Evolutionary conservation across 2,113 vertebrate genomes (phyloP), one percentile per base, ranked within the genome.

Genomic region (Oxygymnocypris stewartii): DNA sequence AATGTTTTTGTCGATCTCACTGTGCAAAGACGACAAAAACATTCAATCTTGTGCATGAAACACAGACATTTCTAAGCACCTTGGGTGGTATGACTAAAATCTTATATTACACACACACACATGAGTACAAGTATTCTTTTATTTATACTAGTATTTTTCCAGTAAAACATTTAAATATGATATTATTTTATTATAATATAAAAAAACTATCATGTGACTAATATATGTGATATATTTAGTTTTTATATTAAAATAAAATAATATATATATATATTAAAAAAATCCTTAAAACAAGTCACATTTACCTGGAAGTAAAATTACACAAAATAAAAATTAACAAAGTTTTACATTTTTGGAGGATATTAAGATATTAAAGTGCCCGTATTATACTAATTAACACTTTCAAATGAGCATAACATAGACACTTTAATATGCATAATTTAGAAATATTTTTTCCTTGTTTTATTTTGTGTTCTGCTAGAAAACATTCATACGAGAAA

Each of bases 1-100:
- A 83, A 99, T 98, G 91, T 96, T 98, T 95, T 97, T 98, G 92
- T 99, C 97, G 87, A 99, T 99, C 94, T 99, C 97, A 92, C 98
- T 99, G 95, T 40, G 91, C 95, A 94, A 93, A 90, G 90, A 88
- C 1, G 31, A 75, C 42, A 86, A 13, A 89, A 14, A 79, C 78
- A 69, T 2, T 6, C 49, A 37, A 9, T 42, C 44, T 23, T 82
- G 35, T 11, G 4, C 82, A 79, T 87, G 12, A 18, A 63, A 74
- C n/a, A n/a, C 25, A 14, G 0, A 71, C 11, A 40, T 40, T 57
- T 73, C 20, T 11, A 23, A 73, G 18, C 18, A 40, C 35, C 35
- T 18, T 18, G 2, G 28, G 13, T 1, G 6, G 31, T 35, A 18
- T 9, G 2, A 37, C 7, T 16, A 69, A 69, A 69, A 31, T 31